Base-by-base conservation (phyloP, 2,888 invertebrate genomes). In the Drepanosiphum platanoidis region DNA sequence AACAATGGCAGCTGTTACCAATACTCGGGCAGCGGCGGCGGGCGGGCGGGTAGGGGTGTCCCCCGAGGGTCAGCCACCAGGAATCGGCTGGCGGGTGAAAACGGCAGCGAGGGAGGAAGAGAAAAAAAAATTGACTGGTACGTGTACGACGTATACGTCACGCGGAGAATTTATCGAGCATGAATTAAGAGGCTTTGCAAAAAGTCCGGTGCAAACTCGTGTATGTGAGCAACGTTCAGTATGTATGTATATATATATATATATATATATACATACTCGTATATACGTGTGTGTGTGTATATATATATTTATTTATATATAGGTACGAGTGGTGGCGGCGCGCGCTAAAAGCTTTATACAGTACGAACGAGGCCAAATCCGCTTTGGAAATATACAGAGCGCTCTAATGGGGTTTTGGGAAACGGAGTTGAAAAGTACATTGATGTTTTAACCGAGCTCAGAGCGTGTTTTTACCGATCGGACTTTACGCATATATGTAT, bases 131-230 rank as follows among this genome's bases (percentile, higher is more conserved):
- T 71, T 71, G 81, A 82, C 81, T 72, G 81, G 71, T 72, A 13
- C 13, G 27, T 1, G 34, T 46, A n/a, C 34, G 30, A 11, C 27
- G n/a, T 46, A 68, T 34, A 80, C 46, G 79, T 46, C 79, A 80
- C 36, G n/a, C n/a, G 39, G 39, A 82, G 81, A 84, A 68, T 84
- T 84, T 52, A 84, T 84, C 77, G 84, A 77, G 84, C 84, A 77
- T 84, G 84, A 83, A 83, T 83, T 83, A 83, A 83, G 83, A 84
- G 83, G 83, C 83, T 83, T 83, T 83, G 42, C 82, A 46, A 83
- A 83, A 83, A 83, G 83, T 83, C 83, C 83, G 64, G 64, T 83
- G n/a, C n/a, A 74, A 74, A 82, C 82, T 82, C 42, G 58, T 72
- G 36, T 71, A 22, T 11, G 9, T 77, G 13, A n/a, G n/a, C n/a